Conservation (phyloP, 2,113 vertebrate species). For the Phaethon lepturus region DNA sequence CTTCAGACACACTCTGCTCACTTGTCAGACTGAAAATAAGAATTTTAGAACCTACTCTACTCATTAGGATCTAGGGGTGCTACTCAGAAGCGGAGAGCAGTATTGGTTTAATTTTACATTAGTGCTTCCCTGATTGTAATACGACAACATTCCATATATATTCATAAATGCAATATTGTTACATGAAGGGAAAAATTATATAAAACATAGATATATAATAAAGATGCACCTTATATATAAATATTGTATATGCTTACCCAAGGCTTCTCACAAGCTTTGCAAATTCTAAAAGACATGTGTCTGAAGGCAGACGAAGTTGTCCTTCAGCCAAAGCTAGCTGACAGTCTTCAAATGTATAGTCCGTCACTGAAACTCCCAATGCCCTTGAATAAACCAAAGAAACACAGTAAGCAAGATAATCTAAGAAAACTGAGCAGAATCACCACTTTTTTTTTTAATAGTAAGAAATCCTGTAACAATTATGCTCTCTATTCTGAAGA, state of each 20-base stretch:
- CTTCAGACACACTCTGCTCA: background rate
- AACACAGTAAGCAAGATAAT: background rate
- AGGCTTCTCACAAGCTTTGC: conserved; percentile 92
- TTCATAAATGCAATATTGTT: background rate
- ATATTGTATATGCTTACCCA: conserved; percentile 81
- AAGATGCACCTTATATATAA: background rate
- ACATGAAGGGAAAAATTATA: background rate
- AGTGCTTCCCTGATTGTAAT: background rate
- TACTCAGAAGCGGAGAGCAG: background rate
- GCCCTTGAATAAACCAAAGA: conserved; percentile 79
- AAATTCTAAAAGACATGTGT: conserved; percentile 93
- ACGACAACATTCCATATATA: background rate
- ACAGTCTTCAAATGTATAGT: conserved; percentile 98
- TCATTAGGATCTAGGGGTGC: background rate
- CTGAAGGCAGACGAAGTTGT: conserved; percentile 89
- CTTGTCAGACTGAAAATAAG: background rate
- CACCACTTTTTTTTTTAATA: background rate
- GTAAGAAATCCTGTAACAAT: background rate
- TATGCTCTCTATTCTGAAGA: background rate
- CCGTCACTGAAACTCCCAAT: conserved; percentile 90
- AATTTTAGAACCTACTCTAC: background rate
- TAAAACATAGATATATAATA: background rate
- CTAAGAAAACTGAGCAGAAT: background rate
- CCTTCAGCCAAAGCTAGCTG: conserved; percentile 94
- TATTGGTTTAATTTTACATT: background rate